Evolutionary conservation across 2,113 vertebrate species (phyloP), one percentile per base, ranked within the genome.

Genomic region (Perca fluviatilis): DNA sequence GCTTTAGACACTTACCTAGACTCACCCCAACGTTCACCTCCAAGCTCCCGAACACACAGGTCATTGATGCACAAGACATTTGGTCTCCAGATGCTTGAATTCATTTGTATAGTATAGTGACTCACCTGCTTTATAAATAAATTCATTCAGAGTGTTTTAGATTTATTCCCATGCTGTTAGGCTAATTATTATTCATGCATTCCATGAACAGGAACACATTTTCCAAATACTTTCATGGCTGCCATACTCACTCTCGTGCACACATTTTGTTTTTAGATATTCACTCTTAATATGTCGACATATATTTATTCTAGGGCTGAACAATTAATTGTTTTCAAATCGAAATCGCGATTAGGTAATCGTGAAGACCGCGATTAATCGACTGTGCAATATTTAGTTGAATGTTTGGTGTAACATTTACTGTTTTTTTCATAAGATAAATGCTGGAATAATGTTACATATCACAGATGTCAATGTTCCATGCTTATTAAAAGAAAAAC

Each of bases 61-160:
- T 83, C 80, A 87, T 25, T 82, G 72, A 86, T 33, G 27, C 25
- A 69, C 21, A 49, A 87, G 33, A 75, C 86, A 88, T 90, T 90
- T 91, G 89, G 80, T 62, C 57, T 82, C 84, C 87, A 92, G 91
- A 91, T 88, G 82, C 82, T 80, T 84, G 33, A 63, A 64, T 74
- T 57, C 11, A 81, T 74, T 84, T 72, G 50, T 75, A 47, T 70
- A 79, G 64, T 56, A 23, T 36, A 53, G 47, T 76, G 53, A 86
- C 78, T 79, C 58, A 80, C 60, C 40, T 78, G 50, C 69, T 79
- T 76, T 66, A 58, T 50, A 74, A 79, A 86, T 54, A 15, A 10
- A 36, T 51, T 60, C 23, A 86, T 82, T 72, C 33, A 36, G 15
- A 57, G 66, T 60, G 51, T 62, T 75, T 78, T 63, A 67, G n/a